These are phyloP conservation scores for Lasioglossum morio DNA, from an alignment of 2,888 invertebrate genomes.

Conservation along the genomic window DNA sequence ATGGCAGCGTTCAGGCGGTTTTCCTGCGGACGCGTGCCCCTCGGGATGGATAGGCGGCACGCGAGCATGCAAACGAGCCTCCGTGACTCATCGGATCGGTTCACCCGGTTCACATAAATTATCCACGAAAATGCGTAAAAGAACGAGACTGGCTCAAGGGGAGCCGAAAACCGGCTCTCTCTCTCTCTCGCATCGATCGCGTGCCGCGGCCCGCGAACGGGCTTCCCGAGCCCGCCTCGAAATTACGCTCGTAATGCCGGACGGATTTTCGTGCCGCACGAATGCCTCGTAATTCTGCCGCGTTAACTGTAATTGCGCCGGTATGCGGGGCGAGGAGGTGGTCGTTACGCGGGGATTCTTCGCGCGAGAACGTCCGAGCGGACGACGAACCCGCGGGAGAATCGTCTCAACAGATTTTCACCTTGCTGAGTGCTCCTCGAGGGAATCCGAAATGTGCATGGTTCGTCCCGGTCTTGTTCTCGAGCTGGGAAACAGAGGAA, in stretches of 20 bases:
- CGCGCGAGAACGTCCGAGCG: slow-evolving; percentile 27
- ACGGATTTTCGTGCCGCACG: slow-evolving; percentile 65
- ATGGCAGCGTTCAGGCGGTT: slow-evolving; percentile 21
- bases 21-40: slow-evolving; percentile 70
- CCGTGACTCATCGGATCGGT: slow-evolving; percentile 71
- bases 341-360: slow-evolving; percentile 22
- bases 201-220: slow-evolving; percentile 22
- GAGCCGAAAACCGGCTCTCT: slow-evolving; percentile 1
- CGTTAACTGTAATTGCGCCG: slow-evolving; percentile 59
- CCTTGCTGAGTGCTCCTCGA: not conserved
- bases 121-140: slow-evolving; percentile 51
- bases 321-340: slow-evolving; percentile 30
- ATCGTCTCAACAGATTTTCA: slow-evolving; percentile 19
- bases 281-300: slow-evolving; percentile 52
- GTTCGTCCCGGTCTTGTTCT: no score
- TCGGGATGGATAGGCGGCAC: slow-evolving; percentile 62
- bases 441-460: not conserved
- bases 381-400: slow-evolving; percentile 5
- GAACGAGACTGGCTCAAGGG: not conserved
- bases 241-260: slow-evolving; percentile 55
- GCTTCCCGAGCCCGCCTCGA: slow-evolving; percentile 32
- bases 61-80: slow-evolving; percentile 71
- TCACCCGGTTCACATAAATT: slow-evolving; percentile 55
- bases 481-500: no score
- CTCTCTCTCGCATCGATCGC: slow-evolving; percentile 43